Evolutionary conservation across 2,113 vertebrate species (phyloP).

Genomic region (Pristiophorus japonicus): DNA sequence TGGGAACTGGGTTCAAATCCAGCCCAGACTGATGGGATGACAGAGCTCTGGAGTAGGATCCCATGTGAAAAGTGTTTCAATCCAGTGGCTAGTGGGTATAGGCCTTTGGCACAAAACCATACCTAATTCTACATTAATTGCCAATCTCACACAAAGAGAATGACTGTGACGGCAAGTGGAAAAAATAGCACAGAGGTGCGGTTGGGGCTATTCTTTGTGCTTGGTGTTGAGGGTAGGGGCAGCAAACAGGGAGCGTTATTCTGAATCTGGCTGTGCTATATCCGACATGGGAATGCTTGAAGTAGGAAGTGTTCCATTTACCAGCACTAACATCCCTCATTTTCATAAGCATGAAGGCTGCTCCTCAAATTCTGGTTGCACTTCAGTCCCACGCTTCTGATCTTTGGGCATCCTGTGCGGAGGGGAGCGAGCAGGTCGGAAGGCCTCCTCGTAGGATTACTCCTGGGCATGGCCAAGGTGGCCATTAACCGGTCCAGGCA

Average conservation of each 20-base stretch:
- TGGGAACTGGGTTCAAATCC: background rate
- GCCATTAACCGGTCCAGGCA: too few species aligned
- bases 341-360: too few species aligned
- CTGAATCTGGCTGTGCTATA: background rate
- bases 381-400: too few species aligned
- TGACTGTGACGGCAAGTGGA: background rate
- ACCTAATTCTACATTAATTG: background rate
- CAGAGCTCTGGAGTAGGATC: background rate
- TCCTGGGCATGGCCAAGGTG: too few species aligned
- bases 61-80: background rate
- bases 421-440: too few species aligned
- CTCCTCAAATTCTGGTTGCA: too few species aligned
- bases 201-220: background rate
- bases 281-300: background rate
- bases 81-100: background rate
- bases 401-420: too few species aligned
- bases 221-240: background rate
- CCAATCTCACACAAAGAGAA: background rate
- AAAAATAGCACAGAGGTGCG: background rate
- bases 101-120: background rate
- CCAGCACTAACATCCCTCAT: background rate
- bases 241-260: background rate
- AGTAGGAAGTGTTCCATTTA: background rate
- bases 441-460: too few species aligned
- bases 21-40: background rate